Evolutionary conservation across 2,113 vertebrate species (phyloP), one percentile per base, ranked within the genome.

Genomic region (Phylloscopus trochiloides): DNA sequence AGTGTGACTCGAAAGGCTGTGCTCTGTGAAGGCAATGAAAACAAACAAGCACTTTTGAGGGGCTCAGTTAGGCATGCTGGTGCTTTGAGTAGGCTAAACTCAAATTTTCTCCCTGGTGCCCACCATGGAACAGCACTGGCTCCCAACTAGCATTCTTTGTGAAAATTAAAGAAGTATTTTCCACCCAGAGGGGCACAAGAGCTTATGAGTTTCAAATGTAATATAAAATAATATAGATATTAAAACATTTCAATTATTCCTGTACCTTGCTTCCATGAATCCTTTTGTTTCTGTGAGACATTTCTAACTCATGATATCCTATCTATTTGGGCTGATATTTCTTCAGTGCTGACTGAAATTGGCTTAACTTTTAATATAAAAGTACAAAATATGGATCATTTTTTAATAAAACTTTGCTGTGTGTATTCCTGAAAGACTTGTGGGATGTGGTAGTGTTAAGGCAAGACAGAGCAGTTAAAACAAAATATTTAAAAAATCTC

Each of bases 321-420:
- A 15, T 72, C 19, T 6, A 45, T 20, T 51, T 68, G 28, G 38
- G 40, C 54, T 75, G 57, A 65, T 75, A 66, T 72, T 51, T 91
- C 31, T 96, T 93, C 88, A 91, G 21, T 57, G 77, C 36, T 79
- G 38, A 61, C n/a, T 94, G 55, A 77, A 92, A 93, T 36, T 26
- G 32, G 19, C 65, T 81, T 85, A 62, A 90, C 79, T 81, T 87
- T 91, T 85, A 93, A 62, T 72, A 66, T 36, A 83, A 51, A 87
- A 63, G 47, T 92, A 89, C 19, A 97, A 90, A 59, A 63, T n/a
- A 51, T 54, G 51, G 73, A 90, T 86, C 4, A 75, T 52, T 92
- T 91, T 88, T 83, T 88, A 92, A 90, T 97, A 92, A 88, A 94
- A 59, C 14, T 76, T 82, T 90, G 52, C 24, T 65, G 14, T 84